phyloP scores from a whole-genome alignment of 1,140 invertebrate species.

The Manduca sexta region DNA sequence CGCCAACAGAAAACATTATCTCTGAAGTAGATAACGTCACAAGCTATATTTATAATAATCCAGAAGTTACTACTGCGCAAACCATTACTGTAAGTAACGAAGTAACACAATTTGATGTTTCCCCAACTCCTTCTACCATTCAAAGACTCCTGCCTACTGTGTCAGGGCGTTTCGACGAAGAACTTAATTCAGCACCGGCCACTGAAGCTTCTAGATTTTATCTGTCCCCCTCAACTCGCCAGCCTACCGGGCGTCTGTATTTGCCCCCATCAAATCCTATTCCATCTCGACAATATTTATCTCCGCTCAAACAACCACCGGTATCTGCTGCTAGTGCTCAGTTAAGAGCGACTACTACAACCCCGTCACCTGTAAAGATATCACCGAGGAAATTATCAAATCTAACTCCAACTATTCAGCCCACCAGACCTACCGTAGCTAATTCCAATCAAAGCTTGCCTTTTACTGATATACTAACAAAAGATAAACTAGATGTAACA shows the following conservation, averaged over 20 bases:
- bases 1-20: constrained; percentile 8
- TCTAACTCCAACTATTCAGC: neutral
- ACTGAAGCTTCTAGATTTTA: constrained; percentile 25
- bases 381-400: neutral
- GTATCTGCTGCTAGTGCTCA: constrained; percentile 27
- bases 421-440: constrained; percentile 17
- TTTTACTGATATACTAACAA: constrained; percentile 53
- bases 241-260: constrained; percentile 34
- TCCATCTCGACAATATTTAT: constrained; percentile 39
- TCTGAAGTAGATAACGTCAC: neutral
- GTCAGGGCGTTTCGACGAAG: constrained; percentile 16
- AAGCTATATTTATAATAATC: constrained; percentile 21
- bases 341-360: constrained; percentile 23
- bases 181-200: constrained; percentile 15
- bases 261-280: constrained; percentile 27
- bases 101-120: constrained; percentile 23
- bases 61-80: constrained; percentile 20
- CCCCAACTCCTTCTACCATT: constrained; percentile 19
- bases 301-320: constrained; percentile 22
- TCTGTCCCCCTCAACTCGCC: constrained; percentile 36
- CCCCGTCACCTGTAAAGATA: constrained; percentile 16
- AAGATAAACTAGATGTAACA: constrained; percentile 54
- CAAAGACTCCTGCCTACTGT: constrained; percentile 14
- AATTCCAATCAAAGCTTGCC: constrained; percentile 41
- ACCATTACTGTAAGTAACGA: constrained; percentile 19